Evolutionary conservation across 2,113 vertebrate genomes (phyloP).

Genomic region (Alouatta palliata): DNA sequence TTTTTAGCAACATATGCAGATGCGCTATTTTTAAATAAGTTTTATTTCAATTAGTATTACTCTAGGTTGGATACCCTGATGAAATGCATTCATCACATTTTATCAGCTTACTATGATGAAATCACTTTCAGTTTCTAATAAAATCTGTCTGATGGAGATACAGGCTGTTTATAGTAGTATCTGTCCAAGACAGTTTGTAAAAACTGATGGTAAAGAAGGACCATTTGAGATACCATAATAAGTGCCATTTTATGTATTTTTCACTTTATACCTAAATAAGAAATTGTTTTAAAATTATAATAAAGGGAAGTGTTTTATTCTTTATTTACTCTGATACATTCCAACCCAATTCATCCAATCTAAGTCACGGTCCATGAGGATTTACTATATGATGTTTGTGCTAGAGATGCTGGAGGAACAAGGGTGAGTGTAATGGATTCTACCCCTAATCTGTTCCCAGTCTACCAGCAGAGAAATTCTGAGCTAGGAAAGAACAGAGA

Average conservation of each 20-base stretch:
- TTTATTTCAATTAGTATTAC: background rate
- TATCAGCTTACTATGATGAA: background rate
- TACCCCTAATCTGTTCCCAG: background rate
- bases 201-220: background rate
- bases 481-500: background rate
- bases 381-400: background rate
- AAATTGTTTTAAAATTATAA: background rate
- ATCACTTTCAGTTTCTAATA: background rate
- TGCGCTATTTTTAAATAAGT: background rate
- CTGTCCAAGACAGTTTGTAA: background rate
- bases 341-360: background rate
- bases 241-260: background rate
- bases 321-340: background rate
- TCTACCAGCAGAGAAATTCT: background rate
- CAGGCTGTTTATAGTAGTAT: background rate
- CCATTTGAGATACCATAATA: background rate
- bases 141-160: background rate
- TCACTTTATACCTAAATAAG: background rate
- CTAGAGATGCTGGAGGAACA: no score
- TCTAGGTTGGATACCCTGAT: background rate
- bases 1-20: background rate
- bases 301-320: background rate
- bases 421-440: no score
- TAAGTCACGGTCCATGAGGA: background rate
- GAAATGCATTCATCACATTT: background rate